Conservation (phyloP, 2,797 vertebrate species). For the Micromesistius poutassou region DNA sequence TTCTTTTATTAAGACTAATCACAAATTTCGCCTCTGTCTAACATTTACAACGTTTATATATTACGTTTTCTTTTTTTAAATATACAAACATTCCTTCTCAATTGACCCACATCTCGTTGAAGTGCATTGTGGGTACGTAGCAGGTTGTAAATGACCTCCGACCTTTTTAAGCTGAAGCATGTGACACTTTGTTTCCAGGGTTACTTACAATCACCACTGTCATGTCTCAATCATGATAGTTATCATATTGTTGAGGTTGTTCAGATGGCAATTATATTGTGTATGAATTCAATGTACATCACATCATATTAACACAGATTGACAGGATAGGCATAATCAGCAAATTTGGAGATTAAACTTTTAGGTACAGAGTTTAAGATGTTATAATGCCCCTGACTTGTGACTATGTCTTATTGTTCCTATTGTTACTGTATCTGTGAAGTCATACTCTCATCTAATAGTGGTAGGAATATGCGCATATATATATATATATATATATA, state of each 20-base stretch:
- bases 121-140: conserved; percentile 1
- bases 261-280: not conserved
- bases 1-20: not conserved
- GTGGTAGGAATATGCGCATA: conserved; percentile 5
- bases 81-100: conserved; percentile 50
- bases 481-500: not conserved
- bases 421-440: not conserved
- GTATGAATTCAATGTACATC: conserved; percentile 12
- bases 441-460: not conserved
- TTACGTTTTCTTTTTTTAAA: conserved; percentile 13
- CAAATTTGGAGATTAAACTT: not conserved
- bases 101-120: not conserved
- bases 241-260: not conserved
- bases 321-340: not conserved
- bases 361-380: not conserved
- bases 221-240: conserved; percentile 10
- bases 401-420: not conserved
- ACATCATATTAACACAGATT: not conserved
- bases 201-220: conserved; percentile 45
- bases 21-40: not conserved
- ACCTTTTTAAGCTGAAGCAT: conserved; percentile 45
- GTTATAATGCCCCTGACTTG: not conserved
- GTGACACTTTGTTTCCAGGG: conserved; percentile 47
- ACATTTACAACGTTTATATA: conserved; percentile 8
- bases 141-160: conserved; percentile 15